Percentiles rank a stretch among this genome's conserved stretches.
These are phyloP conservation scores for Tetramorium alpestre DNA, from an alignment of 1,140 invertebrate species.

Conservation along the genomic window DNA sequence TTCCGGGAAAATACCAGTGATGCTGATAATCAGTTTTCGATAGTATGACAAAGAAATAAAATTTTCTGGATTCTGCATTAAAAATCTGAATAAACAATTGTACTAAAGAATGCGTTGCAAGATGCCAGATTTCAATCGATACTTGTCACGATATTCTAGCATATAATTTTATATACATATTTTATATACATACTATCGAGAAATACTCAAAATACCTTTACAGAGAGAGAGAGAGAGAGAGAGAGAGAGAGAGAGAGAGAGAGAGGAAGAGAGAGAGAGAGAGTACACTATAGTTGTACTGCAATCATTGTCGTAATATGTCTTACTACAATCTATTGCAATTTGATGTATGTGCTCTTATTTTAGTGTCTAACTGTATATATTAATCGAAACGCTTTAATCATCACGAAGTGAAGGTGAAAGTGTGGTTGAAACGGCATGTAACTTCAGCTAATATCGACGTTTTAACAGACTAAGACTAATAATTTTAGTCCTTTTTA, in stretches of 20 bases:
- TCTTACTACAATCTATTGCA: not conserved
- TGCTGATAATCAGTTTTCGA: not conserved
- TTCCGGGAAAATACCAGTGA: not conserved
- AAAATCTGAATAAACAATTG: not conserved
- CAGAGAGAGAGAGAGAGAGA: too few relatives aligned
- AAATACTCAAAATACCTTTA: not conserved
- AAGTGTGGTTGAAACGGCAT: not conserved
- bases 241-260: too few relatives aligned
- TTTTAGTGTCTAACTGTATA: not conserved
- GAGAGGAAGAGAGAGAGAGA: too few relatives aligned
- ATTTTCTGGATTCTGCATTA: not conserved
- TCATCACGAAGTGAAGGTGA: too few relatives aligned
- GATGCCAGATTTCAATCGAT: not conserved
- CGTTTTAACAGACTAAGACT: not conserved
- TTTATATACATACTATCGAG: not conserved
- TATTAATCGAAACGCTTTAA: slow-evolving; percentile 5
- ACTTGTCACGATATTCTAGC: not conserved
- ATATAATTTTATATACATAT: not conserved
- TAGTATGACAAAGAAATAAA: not conserved
- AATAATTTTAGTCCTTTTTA: not conserved
- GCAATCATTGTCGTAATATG: not conserved
- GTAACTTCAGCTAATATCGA: not conserved
- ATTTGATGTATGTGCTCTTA: not conserved
- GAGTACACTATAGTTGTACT: too few relatives aligned
- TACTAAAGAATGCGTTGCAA: not conserved